Conservation (phyloP, 2,888 invertebrate species). For the Harpalus rubripes region DNA sequence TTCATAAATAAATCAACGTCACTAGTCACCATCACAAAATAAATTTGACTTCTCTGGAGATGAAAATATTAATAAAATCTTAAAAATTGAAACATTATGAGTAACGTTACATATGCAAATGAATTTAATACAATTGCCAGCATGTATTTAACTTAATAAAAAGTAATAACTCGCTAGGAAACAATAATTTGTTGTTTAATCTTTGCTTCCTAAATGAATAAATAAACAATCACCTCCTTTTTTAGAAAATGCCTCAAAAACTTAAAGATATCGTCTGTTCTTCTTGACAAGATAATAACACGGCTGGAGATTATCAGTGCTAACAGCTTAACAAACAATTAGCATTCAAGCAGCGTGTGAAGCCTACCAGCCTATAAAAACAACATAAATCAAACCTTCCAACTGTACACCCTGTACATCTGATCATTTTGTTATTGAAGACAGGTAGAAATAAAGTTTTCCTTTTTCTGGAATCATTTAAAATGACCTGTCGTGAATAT, state of each 20-base stretch:
- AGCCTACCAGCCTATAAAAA: constrained; percentile 51
- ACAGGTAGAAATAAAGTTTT: neutral
- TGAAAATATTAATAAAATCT: too few relatives aligned
- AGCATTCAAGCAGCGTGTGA: constrained; percentile 45
- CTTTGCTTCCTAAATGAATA: too few relatives aligned
- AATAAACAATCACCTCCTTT: too few relatives aligned
- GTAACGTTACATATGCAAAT: too few relatives aligned
- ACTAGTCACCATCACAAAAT: too few relatives aligned
- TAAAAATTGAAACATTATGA: too few relatives aligned
- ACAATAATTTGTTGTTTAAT: too few relatives aligned
- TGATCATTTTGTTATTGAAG: neutral
- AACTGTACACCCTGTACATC: neutral
- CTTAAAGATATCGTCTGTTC: constrained; percentile 4
- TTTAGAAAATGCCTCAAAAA: neutral
- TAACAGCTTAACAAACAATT: constrained; percentile 55
- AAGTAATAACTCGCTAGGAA: too few relatives aligned
- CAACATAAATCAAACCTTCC: constrained; percentile 41
- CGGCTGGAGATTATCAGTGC: constrained; percentile 44
- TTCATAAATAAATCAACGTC: too few relatives aligned
- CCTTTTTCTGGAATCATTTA: neutral
- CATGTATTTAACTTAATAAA: too few relatives aligned
- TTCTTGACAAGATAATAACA: constrained; percentile 52
- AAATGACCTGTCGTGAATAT: neutral
- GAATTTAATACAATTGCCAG: too few relatives aligned
- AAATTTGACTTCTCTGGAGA: too few relatives aligned